Evolutionary conservation across 2,888 invertebrate genomes (phyloP).

Genomic region (Coelopa pilipes): DNA sequence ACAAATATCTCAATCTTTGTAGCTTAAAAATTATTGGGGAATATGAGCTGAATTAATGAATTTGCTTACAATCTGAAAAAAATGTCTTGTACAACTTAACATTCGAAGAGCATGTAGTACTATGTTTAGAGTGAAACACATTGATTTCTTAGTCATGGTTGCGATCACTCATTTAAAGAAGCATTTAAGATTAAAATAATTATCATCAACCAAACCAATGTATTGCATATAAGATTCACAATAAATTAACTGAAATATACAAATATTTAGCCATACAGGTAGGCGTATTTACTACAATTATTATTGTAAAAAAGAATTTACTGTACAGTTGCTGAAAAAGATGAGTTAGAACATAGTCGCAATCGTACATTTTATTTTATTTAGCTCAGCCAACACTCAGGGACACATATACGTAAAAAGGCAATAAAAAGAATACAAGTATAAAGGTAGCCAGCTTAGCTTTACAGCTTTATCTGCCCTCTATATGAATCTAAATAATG

Average conservation of each 20-base stretch:
- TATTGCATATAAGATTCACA: conserved; percentile 14
- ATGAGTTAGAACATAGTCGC: not conserved
- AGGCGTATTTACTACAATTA: not conserved
- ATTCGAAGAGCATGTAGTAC: not conserved
- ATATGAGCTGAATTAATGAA: conserved; percentile 3
- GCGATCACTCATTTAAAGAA: not conserved
- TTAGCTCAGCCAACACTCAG: not conserved
- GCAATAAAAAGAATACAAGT: not conserved
- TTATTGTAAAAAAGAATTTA: not conserved
- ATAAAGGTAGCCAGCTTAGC: conserved; percentile 9
- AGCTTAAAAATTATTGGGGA: not conserved
- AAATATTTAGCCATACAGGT: conserved; percentile 2
- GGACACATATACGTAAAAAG: not conserved
- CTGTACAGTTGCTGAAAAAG: not conserved
- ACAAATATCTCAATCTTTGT: not conserved
- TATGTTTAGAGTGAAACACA: not conserved
- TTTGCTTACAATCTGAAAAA: conserved; percentile 11
- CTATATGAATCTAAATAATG: conserved; percentile 1
- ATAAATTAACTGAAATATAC: conserved; percentile 17
- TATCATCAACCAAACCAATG: conserved; percentile 10
- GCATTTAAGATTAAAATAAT: conserved; percentile 13
- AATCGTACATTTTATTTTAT: conserved; percentile 7
- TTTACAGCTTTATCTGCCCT: conserved; percentile 14
- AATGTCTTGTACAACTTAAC: conserved; percentile 4
- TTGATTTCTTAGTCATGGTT: not conserved